These are phyloP conservation scores for Cosmorhoe ocellata DNA, from an alignment of 2,888 invertebrate species.

Conservation along the genomic window DNA sequence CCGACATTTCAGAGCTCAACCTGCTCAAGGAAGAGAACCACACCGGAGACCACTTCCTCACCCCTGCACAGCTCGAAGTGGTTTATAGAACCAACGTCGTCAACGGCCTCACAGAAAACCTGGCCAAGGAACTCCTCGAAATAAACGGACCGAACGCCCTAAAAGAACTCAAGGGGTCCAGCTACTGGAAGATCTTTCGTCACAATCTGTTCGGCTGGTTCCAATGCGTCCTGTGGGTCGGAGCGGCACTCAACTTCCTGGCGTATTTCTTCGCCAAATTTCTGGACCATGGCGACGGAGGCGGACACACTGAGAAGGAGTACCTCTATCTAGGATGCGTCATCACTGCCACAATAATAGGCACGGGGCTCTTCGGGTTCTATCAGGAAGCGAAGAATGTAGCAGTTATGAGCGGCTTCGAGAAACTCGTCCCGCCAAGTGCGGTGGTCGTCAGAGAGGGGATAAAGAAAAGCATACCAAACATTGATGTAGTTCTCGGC, in stretches of 20 bases:
- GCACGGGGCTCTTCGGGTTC: constrained; percentile 82
- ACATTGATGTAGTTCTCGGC: constrained; percentile 88
- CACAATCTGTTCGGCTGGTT: constrained; percentile 88
- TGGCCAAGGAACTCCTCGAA: constrained; percentile 78
- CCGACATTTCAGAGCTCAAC: constrained; percentile 49
- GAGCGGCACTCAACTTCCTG: constrained; percentile 83
- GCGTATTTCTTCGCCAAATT: constrained; percentile 65
- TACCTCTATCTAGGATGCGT: constrained; percentile 71
- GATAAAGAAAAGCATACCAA: constrained; percentile 79
- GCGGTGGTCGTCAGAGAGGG: constrained; percentile 88
- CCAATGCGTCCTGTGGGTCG: constrained; percentile 86
- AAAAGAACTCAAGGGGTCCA: constrained; percentile 81
- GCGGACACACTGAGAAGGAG: constrained; percentile 56
- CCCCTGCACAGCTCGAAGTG: constrained; percentile 64
- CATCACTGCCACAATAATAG: constrained; percentile 62
- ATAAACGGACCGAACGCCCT: constrained; percentile 84
- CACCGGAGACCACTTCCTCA: constrained; percentile 72
- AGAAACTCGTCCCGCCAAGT: constrained; percentile 88
- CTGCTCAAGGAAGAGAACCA: constrained; percentile 64
- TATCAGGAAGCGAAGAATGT: constrained; percentile 86
- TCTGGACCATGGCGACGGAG: constrained; percentile 30
- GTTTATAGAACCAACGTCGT: constrained; percentile 70
- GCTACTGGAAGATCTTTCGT: constrained; percentile 84
- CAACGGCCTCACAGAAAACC: constrained; percentile 77
- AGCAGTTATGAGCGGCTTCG: constrained; percentile 92